A percentile compares a stretch with the other conserved stretches of the same genome.
Evolutionary conservation across 2,113 vertebrate species (phyloP).

Genomic region (Pseudopodoces humilis): DNA sequence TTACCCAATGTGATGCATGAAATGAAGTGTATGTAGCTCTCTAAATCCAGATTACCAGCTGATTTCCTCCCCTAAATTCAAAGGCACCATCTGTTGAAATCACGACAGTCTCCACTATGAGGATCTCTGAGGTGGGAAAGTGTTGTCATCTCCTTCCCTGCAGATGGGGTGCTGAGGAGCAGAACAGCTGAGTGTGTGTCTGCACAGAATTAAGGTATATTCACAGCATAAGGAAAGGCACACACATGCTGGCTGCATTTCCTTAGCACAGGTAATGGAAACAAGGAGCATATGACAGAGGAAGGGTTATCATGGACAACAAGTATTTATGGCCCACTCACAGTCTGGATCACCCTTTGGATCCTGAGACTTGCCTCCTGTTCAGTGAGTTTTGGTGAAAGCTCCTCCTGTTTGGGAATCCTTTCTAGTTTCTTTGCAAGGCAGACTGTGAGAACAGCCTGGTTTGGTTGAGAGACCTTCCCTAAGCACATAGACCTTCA

Average conservation of each 20-base stretch:
- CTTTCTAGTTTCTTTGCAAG: background rate
- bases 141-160: slow-evolving; percentile 6
- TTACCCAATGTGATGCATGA: slow-evolving; percentile 32
- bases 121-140: background rate
- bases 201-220: background rate
- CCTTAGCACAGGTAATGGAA: background rate
- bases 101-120: background rate
- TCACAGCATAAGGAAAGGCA: background rate
- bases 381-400: background rate
- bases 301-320: background rate
- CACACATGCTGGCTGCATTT: background rate
- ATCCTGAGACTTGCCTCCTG: background rate
- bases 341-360: background rate
- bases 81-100: slow-evolving; percentile 52
- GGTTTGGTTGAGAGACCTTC: background rate
- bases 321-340: background rate
- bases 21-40: slow-evolving; percentile 8
- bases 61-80: slow-evolving; percentile 52
- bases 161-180: slow-evolving; percentile 8
- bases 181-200: slow-evolving; percentile 25
- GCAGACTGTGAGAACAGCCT: background rate
- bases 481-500: background rate
- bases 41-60: slow-evolving; percentile 52
- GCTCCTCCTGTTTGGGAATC: background rate
- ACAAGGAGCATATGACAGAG: fast-evolving